A percentile compares a stretch with the other conserved stretches of the same genome.
Evolutionary conservation across 1,140 invertebrate genomes (phyloP).

Genomic region (Lordiphosa collinella): DNA sequence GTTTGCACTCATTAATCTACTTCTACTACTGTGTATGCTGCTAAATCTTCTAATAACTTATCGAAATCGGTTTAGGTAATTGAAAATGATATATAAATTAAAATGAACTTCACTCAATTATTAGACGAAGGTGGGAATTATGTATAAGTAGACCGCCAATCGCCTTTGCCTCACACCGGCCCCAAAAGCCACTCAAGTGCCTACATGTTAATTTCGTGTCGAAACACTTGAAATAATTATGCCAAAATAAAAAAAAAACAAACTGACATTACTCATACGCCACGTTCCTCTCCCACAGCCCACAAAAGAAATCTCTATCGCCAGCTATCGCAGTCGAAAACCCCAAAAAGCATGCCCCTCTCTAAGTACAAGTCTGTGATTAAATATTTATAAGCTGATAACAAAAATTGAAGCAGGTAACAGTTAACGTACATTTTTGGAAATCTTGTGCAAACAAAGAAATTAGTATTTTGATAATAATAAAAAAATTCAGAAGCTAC

Average conservation of each 20-base stretch:
- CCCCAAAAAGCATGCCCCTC: constrained; percentile 38
- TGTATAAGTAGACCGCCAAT: too few relatives aligned
- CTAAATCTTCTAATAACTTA: too few relatives aligned
- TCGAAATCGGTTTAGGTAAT: too few relatives aligned
- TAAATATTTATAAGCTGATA: constrained; percentile 77
- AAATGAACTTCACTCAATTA: too few relatives aligned
- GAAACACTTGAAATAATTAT: constrained; percentile 74
- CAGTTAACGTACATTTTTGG: constrained; percentile 27
- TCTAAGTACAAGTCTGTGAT: constrained; percentile 71
- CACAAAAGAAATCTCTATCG: constrained; percentile 13
- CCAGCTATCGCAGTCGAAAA: constrained; percentile 35
- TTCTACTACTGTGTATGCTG: too few relatives aligned
- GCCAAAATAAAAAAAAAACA: neutral
- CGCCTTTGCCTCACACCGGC: neutral
- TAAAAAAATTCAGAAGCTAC: constrained; percentile 77
- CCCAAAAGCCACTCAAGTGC: constrained; percentile 26
- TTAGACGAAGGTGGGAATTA: too few relatives aligned
- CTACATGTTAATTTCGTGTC: constrained; percentile 71
- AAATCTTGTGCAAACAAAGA: constrained; percentile 75
- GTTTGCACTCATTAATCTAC: too few relatives aligned
- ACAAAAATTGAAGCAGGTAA: constrained; percentile 63
- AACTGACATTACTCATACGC: constrained; percentile 57
- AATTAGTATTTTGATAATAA: constrained; percentile 78
- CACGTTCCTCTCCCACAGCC: constrained; percentile 5
- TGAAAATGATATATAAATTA: too few relatives aligned